Evolutionary conservation across 2,888 invertebrate species (phyloP).

Genomic region (Unio delphinus): DNA sequence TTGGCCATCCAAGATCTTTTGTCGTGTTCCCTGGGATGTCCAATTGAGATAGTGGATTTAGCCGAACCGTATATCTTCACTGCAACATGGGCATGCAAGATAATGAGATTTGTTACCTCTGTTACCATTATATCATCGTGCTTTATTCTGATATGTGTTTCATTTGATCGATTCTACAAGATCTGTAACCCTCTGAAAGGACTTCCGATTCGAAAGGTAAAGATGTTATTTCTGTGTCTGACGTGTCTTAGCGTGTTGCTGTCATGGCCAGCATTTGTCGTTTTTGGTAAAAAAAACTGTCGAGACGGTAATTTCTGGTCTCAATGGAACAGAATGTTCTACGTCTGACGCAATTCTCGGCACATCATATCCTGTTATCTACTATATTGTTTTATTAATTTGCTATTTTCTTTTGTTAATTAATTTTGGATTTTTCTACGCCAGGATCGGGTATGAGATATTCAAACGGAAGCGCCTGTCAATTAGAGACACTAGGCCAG

Average conservation of each 20-base stretch:
- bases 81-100: constrained; percentile 47
- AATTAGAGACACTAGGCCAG: constrained; percentile 43
- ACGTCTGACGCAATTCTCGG: constrained; percentile 38
- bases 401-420: constrained; percentile 42
- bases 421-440: constrained; percentile 45
- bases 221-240: constrained; percentile 39
- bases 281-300: constrained; percentile 48
- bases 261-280: constrained; percentile 47
- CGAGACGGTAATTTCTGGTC: constrained; percentile 21
- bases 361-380: constrained; percentile 42
- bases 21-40: constrained; percentile 48
- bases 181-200: constrained; percentile 51
- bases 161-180: constrained; percentile 57
- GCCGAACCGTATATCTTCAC: constrained; percentile 48
- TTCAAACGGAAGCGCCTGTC: constrained; percentile 43
- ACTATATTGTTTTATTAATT: constrained; percentile 42
- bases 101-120: constrained; percentile 51
- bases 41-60: constrained; percentile 50
- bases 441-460: constrained; percentile 47
- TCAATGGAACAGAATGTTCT: constrained; percentile 50
- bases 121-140: constrained; percentile 50
- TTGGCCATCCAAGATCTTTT: constrained; percentile 54
- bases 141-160: constrained; percentile 54
- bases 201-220: constrained; percentile 47
- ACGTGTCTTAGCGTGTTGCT: constrained; percentile 38